Evolutionary conservation across 37 sponge, comb jelly and placozoan species (phyloP), one percentile per base, ranked within the genome.

Genomic region (Petrosia ficiformis): DNA sequence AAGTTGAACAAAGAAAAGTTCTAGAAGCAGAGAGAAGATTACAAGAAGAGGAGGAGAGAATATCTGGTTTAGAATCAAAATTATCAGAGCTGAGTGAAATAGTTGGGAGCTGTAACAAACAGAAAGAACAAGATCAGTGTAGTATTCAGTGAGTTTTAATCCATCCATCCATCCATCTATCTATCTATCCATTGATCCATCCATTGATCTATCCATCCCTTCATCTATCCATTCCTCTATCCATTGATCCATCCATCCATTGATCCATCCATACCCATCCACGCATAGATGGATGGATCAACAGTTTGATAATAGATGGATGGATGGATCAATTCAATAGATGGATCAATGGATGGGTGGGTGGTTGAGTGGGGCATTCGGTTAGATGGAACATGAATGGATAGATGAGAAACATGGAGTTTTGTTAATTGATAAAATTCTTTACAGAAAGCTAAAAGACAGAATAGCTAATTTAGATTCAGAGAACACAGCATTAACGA

Each of bases 41-140:
- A 21, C 42, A 52, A 10, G 11, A 34, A 31, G 92, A 90, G 57
- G 92, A 90, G 75, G 35, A 24, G 3, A 59, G 88, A 58, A 84
- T 86, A 1, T 73, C 87, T 29, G 60, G 67, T n/a, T 57, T 90
- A 41, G 92, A 90, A 33, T 36, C 48, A 3, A 76, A 82, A 30
- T 72, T 90, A 21, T 90, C 92, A 0, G 75, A 81, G 35, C 79
- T 90, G 42, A 87, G 88, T 8, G 78, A 76, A 34, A 78, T 68
- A 6, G 70, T 90, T 1, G 92, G 92, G 0, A 70, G 40, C 74
- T 86, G 78, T 57, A 83, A 86, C 65, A 59, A 69, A 34, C 77
- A 71, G 52, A 70, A 74, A 77, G 92, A 80, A 35, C 36, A 39
- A 1, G 92, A 86, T 59, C 74, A 71, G 33, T 14, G 4, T 4